Evolutionary conservation across 2,113 vertebrate species (phyloP).

Genomic region (Cryptomyrus ogoouensis): DNA sequence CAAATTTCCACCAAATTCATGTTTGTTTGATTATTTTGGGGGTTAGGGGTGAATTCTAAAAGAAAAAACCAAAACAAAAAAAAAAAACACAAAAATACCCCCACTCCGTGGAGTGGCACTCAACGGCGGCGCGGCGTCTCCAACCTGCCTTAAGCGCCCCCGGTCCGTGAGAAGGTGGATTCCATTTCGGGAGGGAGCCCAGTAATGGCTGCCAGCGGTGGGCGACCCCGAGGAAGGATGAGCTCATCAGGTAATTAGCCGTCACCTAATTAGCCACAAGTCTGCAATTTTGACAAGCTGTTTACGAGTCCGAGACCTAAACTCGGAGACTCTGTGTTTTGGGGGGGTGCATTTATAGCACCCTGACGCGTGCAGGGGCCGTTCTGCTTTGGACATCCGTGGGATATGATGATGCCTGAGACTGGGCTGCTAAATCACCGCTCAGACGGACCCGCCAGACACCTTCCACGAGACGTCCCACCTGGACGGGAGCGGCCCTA

Average conservation of each 20-base stretch:
- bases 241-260: slow-evolving; percentile 2
- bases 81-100: background rate
- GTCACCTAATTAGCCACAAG: background rate
- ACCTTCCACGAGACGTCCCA: background rate
- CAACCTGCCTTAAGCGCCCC: background rate
- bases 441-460: background rate
- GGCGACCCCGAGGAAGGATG: background rate
- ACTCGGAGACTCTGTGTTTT: background rate
- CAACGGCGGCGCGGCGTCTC: background rate
- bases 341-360: slow-evolving; percentile 1
- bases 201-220: background rate
- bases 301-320: background rate
- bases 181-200: background rate
- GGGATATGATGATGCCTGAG: background rate
- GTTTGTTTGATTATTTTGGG: background rate
- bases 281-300: background rate
- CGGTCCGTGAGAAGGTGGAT: background rate
- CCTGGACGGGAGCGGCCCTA: background rate
- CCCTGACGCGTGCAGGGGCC: background rate
- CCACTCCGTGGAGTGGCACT: background rate
- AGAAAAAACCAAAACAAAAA: background rate
- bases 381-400: background rate
- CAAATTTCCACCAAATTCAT: background rate
- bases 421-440: background rate
- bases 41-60: background rate